These are phyloP conservation scores for Tipula lateralis DNA, from an alignment of 2,888 invertebrate genomes.

Conservation along the genomic window DNA sequence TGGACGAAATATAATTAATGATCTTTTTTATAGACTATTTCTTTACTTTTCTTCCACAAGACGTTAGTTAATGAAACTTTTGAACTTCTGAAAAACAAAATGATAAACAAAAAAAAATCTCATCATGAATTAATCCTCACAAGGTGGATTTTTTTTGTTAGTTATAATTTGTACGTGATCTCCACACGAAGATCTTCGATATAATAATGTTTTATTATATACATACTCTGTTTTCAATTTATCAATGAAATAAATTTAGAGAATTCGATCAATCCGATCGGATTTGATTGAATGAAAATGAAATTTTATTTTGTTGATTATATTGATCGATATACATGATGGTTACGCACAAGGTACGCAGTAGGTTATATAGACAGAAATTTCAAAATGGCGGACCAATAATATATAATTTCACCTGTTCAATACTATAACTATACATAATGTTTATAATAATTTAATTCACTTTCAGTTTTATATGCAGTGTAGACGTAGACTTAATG, in stretches of 20 bases:
- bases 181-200: not conserved
- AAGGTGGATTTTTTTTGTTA: not conserved
- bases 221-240: not conserved
- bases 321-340: not conserved
- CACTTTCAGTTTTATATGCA: not conserved
- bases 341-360: not conserved
- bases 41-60: not conserved
- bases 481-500: not conserved
- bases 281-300: not conserved
- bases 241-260: not conserved
- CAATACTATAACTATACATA: too few species aligned
- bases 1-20: constrained; percentile 13
- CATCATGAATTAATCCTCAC: constrained; percentile 4
- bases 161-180: constrained; percentile 1
- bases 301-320: not conserved
- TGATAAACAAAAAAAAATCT: not conserved
- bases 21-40: not conserved
- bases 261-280: not conserved
- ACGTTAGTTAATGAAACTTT: not conserved
- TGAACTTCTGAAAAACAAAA: constrained; percentile 3
- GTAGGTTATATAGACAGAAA: not conserved
- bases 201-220: not conserved
- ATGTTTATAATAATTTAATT: too few species aligned
- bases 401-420: not conserved
- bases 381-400: not conserved